Base-by-base conservation (phyloP, 1,140 invertebrate genomes). In the Drusus annulatus region DNA sequence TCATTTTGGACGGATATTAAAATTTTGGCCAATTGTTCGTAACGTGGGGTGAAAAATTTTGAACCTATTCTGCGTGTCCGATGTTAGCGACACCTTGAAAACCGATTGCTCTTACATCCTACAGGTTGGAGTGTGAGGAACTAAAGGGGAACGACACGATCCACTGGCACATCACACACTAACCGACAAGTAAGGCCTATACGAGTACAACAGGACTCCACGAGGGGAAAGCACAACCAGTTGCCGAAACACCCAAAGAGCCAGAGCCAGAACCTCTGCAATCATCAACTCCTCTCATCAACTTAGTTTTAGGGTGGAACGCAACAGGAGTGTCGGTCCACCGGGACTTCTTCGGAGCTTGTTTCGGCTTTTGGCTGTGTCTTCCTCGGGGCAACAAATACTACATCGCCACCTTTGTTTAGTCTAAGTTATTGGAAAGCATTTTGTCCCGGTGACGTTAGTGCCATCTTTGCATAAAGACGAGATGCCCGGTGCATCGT, bases 11-110 rank as follows among this genome's bases (percentile, higher is more conserved):
- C 23, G 77, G 74, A 77, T 78, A 76, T 60, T 17, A 56, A 68
- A 45, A 45, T 45, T 45, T 83, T 81, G 82, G 82, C 79, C 79
- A 83, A 83, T 83, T 80, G 75, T 78, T 82, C 60, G 58, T 45
- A 45, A 52, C 76, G 76, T 75, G 23, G 63, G 74, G 62, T 60
- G 60, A 65, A 80, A 80, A 83, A 83, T 83, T 83, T 83, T 83
- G 82, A 83, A 83, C 82, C 82, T 83, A 83, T 83, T 83, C 82
- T 83, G 82, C 82, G 79, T 73, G 78, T 79, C 82, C 76, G 54
- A 60, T 63, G 80, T 56, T 75, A 80, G 31, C 54, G 80, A 51
- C 65, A 63, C 74, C 80, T 83, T 83, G 82, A 83, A 83, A 83
- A 83, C 82, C 82, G 82, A 83, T 83, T 81, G 80, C 77, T 77